phyloP scores from a whole-genome alignment of 2,113 vertebrate species.

The Nothocercus julius region DNA sequence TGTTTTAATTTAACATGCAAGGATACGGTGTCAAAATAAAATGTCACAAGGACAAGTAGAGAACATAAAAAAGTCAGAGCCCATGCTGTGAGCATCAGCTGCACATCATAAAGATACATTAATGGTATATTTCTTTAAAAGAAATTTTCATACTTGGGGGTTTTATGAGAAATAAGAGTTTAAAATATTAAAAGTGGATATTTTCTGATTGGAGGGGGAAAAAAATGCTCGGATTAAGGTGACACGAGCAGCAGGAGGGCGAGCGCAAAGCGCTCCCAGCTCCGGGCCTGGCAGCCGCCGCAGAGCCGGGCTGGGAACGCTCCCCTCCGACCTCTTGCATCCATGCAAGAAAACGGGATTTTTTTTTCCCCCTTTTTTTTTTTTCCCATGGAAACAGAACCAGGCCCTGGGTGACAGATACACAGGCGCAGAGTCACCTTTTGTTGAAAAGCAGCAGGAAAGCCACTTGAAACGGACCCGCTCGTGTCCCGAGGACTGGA shows the following conservation, averaged over 20 bases:
- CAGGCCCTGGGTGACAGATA: neutral
- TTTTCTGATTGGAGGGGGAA: constrained; percentile 46
- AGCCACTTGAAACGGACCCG: neutral
- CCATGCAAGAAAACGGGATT: neutral
- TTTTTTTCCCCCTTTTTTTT: neutral
- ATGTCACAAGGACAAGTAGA: constrained; percentile 48
- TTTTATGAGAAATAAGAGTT: constrained; percentile 74
- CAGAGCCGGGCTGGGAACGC: fast-evolving
- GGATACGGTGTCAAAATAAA: constrained; percentile 47
- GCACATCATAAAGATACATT: constrained; percentile 79
- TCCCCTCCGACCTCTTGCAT: neutral
- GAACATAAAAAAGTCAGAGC: constrained; percentile 56
- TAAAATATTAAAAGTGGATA: constrained; percentile 65
- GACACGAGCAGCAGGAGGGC: neutral
- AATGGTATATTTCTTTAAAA: constrained; percentile 58
- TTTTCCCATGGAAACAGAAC: neutral
- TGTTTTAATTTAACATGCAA: constrained; percentile 22
- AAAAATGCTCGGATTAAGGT: neutral
- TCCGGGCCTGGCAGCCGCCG: neutral
- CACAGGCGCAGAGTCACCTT: neutral
- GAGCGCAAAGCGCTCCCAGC: neutral
- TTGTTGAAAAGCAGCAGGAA: neutral
- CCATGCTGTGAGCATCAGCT: constrained; percentile 64
- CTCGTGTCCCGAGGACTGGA: neutral
- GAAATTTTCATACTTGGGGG: constrained; percentile 61